Evolutionary conservation across 2,113 vertebrate genomes (phyloP), one percentile per base, ranked within the genome.

Genomic region (Cavia aperea): DNA sequence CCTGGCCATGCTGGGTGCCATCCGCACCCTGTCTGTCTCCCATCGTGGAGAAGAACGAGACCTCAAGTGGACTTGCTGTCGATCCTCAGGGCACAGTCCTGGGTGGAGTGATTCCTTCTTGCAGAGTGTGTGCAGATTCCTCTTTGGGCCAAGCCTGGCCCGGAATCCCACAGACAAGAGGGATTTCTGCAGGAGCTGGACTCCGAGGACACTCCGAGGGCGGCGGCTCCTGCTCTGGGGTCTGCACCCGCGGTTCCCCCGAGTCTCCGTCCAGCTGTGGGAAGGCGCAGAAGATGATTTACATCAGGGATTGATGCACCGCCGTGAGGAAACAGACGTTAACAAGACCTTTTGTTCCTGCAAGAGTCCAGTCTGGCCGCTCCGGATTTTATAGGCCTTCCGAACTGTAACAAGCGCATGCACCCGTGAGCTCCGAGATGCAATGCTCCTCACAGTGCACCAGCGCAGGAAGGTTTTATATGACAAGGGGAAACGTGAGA

Each of bases 391-490:
- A 16, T 19, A 18, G 36, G 19, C 16, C 7, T 70, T n/a, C 36
- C 16, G 1, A 8, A 19, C 36, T 33, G 1, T 19, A 7, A 3
- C 8, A 19, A n/a, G 16, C 66, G n/a, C 15, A 70, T n/a, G 16
- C 7, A 3, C 33, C 15, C n/a, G 15, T 19, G 1, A 36, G 16
- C 15, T n/a, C 5, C 14, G 18, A 7, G 66, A n/a, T 5, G 11
- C 9, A 2, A n/a, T 68, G n/a, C 36, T 70, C 33, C 36, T 70
- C 16, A 19, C 16, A n/a, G 66, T 6, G 19, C 2, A 33, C 65
- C 33, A 18, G n/a, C 36, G 9, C 36, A 70, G 16, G 33, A 8
- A n/a, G 66, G 7, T 18, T 8, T 70, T 19, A 18, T 36, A n/a
- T 16, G 66, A n/a, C 36, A 9, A 36, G 33, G n/a, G 19, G 3